Evolutionary conservation across 2,888 invertebrate genomes (phyloP), one percentile per base, ranked within the genome.

Genomic region (Sussaba pulchella): DNA sequence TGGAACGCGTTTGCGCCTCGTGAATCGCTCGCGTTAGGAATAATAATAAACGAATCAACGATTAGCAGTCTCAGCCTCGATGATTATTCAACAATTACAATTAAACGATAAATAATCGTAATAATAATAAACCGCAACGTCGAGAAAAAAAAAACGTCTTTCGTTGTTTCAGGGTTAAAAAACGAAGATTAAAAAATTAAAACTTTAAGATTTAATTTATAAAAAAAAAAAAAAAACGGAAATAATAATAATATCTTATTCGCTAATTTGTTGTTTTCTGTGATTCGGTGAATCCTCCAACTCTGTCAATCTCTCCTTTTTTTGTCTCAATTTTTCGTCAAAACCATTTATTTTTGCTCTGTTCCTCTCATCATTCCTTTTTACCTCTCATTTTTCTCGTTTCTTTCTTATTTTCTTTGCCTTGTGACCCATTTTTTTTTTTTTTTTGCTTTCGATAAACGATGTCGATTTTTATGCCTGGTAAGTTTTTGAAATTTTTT

Each of bases 281-380:
- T 82, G 79, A 84, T 82, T 84, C 73, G 81, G 81, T 81, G 74
- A 82, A 84, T 83, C 78, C 70, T 75, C 80, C 47, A 67, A 54
- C 14, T 41, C 26, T 67, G 39, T 52, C 31, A 59, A 17, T 43
- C 59, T 50, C 39, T 31, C 63, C 47, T 45, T 26, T 75, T 26
- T 72, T 54, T 69, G 41, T 71, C 61, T 73, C 47, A 80, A 78
- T 76, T 77, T 78, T 69, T 54, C 41, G 39, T 73, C 77, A 73
- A 82, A 66, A 86, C 85, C 73, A 80, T 74, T 43, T 72, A 31
- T 84, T 50, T 75, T 84, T 57, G 73, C 75, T 67, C 52, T 57
- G 71, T 78, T 70, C 47, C 52, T 81, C 81, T 52, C 69, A 61
- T 81, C 72, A 74, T 81, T 70, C 79, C 76, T 45, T 67, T 47